phyloP scores from a whole-genome alignment of 2,888 invertebrate species.

The Synanthedon vespiformis region DNA sequence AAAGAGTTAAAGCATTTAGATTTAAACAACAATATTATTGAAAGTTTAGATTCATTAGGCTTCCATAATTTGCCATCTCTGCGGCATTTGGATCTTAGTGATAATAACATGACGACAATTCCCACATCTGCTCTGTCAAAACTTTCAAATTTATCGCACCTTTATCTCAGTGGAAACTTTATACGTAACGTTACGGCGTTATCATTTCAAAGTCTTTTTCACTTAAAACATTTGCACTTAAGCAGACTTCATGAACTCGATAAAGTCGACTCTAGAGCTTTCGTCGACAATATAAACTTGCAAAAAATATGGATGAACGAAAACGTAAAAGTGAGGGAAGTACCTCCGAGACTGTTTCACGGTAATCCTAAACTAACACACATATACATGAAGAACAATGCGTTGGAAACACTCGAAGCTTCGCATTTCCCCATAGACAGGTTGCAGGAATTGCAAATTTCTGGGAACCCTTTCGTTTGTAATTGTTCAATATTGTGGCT shows the following conservation, averaged over 20 bases:
- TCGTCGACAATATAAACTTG: slow-evolving; percentile 86
- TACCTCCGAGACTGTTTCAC: slow-evolving; percentile 87
- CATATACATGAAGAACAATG: slow-evolving; percentile 82
- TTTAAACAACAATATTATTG: slow-evolving; percentile 82
- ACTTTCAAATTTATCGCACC: slow-evolving; percentile 79
- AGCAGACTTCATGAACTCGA: slow-evolving; percentile 76
- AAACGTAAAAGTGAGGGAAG: slow-evolving; percentile 77
- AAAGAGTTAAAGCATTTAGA: slow-evolving; percentile 78
- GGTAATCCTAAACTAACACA: slow-evolving; percentile 83
- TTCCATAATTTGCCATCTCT: slow-evolving; percentile 81
- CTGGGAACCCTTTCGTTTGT: slow-evolving; percentile 86
- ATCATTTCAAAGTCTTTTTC: slow-evolving; percentile 87
- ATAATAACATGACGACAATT: slow-evolving; percentile 84
- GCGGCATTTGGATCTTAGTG: slow-evolving; percentile 80
- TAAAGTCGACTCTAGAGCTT: slow-evolving; percentile 81
- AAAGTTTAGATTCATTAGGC: slow-evolving; percentile 76
- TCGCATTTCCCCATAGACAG: slow-evolving; percentile 87
- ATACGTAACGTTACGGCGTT: slow-evolving; percentile 79
- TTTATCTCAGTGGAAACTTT: slow-evolving; percentile 84
- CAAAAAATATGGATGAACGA: slow-evolving; percentile 83
- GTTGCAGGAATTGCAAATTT: slow-evolving; percentile 78
- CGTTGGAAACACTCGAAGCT: slow-evolving; percentile 79
- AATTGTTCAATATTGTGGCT: slow-evolving; percentile 91
- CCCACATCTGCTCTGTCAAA: slow-evolving; percentile 83
- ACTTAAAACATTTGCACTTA: slow-evolving; percentile 80